Base-by-base conservation (phyloP, 1,140 invertebrate species). In the Reticulitermes speratus region DNA sequence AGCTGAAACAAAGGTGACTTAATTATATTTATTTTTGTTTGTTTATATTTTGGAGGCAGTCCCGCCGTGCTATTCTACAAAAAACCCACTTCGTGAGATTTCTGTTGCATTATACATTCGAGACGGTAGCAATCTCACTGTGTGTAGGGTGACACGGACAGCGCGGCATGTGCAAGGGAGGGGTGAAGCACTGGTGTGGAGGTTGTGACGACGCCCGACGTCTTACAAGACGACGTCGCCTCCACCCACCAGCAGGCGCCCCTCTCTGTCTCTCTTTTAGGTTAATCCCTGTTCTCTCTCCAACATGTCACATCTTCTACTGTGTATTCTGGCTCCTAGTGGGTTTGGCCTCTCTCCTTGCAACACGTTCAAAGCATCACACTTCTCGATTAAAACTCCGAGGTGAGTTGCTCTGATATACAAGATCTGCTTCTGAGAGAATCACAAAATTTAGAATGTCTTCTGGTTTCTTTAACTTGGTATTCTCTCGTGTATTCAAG, bases 191-290 rank as follows among this genome's bases (percentile, higher is more conserved):
- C 65, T 75, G 14, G n/a, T 75, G 65, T 75, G 65, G 65, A 75
- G 65, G 65, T 75, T 75, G 65, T 30, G 65, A 75, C 65, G 65
- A 75, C 65, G 65, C 65, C 65, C 65, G 65, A 75, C 65, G 65
- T 75, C 65, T 75, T 75, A 75, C 65, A 75, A 75, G 65, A 75
- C 65, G 65, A 75, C 65, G 65, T 75, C 65, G 65, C 65, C 65
- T 75, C 65, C 25, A 75, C 65, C 65, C 65, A 75, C 65, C 25
- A 75, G 65, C 65, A 75, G n/a, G n/a, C 65, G n/a, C 25, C 65
- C 65, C 65, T 75, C 65, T 75, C 25, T 14, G 65, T 75, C 25
- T 75, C 65, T 75, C 65, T 75, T 75, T 25, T 30, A 75, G 65
- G 65, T 75, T 75, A 75, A 75, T 75, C 65, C 65, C n/a, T 75